Evolutionary conservation across 2,888 invertebrate species (phyloP), one percentile per base, ranked within the genome.

Genomic region (Machimus rusticus): DNA sequence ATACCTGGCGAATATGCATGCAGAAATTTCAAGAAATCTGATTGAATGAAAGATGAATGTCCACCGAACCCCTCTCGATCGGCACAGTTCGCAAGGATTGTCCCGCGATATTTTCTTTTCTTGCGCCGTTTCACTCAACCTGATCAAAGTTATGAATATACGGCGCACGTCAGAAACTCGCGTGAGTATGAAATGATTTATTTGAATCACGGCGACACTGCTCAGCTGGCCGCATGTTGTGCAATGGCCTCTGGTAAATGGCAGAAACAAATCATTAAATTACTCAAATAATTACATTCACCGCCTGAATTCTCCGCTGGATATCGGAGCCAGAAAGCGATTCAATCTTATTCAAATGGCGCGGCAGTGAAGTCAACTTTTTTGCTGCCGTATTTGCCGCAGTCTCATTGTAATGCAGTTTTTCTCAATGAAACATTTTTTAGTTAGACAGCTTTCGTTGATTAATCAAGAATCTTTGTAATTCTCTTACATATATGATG

Each of bases 31-130:
- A 5, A 81, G 57, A 57, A 82, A 82, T 82, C 82, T 82, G 51
- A 82, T 82, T 57, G 57, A 82, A 82, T 82, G 37, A 82, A 82
- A 82, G 82, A 82, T 57, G 82, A 82, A 82, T 82, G 57, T 66
- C n/a, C 28, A 2, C 55, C 8, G 23, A 8, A 66, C 66, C 28
- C 28, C 28, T 82, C 57, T 37, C 66, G 82, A 82, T 57, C 57
- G 46, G 66, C 57, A 66, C 46, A 66, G 1, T 43, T 51, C 28
- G 51, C 55, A 51, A 66, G 28, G 66, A 51, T 51, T 81, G 81
- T 76, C 37, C 14, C 76, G 37, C n/a, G 76, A 39, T 28, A 78
- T 78, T 39, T 39, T n/a, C n/a, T n/a, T 19, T 23, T 39, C 39
- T 43, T 39, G 14, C 16, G 19, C 28, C 6, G 78, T 55, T 46